Evolutionary conservation across 2,797 vertebrate genomes (phyloP).

Genomic region (Graptemys geographica): DNA sequence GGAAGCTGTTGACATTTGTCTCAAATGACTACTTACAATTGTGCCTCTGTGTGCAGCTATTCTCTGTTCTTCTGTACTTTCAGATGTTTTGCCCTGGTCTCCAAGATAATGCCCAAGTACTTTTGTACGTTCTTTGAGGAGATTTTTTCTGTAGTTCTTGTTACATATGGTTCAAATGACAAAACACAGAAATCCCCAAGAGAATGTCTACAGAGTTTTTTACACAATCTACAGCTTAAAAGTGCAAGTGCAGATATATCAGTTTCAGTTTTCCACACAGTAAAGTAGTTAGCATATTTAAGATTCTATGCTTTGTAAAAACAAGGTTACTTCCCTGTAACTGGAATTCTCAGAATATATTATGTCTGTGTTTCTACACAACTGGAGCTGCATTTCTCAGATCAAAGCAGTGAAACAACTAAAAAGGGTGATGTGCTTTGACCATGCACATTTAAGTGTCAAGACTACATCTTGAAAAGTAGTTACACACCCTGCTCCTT

Average conservation of each 20-base stretch:
- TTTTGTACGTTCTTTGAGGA: constrained; percentile 27
- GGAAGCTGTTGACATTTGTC: constrained; percentile 52
- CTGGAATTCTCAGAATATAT: neutral
- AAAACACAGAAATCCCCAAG: constrained; percentile 6
- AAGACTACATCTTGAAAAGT: neutral
- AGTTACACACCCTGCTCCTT: neutral
- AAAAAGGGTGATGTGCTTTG: neutral
- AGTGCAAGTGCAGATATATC: neutral
- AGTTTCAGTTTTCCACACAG: constrained; percentile 31
- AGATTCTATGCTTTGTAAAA: constrained; percentile 5
- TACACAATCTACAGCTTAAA: neutral
- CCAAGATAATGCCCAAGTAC: neutral
- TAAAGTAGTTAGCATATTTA: neutral
- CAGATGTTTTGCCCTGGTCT: neutral
- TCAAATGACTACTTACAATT: constrained; percentile 54
- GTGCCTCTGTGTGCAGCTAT: constrained; percentile 27
- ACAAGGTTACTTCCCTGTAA: neutral
- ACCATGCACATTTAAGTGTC: neutral
- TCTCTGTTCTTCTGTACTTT: neutral
- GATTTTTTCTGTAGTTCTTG: constrained; percentile 3
- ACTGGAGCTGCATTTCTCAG: neutral
- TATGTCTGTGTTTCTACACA: neutral
- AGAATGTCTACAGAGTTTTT: constrained; percentile 15
- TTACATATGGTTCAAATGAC: constrained; percentile 44
- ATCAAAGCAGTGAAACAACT: neutral